Evolutionary conservation across 2,888 invertebrate genomes (phyloP).

Genomic region (Tachina grossa): DNA sequence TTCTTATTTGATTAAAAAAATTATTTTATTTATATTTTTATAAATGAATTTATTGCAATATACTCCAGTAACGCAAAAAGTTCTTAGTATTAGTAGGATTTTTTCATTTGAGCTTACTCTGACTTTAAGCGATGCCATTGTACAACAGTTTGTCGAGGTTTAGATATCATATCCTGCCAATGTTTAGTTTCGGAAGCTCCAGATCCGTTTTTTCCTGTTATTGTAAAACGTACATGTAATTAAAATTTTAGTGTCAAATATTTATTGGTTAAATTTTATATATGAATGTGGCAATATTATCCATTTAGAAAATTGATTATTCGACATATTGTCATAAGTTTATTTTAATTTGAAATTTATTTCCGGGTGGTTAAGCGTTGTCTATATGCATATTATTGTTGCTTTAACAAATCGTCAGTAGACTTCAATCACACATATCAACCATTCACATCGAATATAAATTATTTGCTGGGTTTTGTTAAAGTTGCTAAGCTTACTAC

Average conservation of each 20-base stretch:
- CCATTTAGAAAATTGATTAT: too few relatives aligned
- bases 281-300: background rate
- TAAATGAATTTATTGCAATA: conserved; percentile 52
- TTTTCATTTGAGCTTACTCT: conserved; percentile 85
- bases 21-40: background rate
- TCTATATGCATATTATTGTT: too few relatives aligned
- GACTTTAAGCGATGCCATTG: conserved; percentile 99
- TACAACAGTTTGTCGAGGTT: conserved; percentile 96
- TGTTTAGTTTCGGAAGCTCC: conserved; percentile 98
- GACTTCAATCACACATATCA: too few relatives aligned
- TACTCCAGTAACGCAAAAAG: conserved; percentile 47
- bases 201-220: conserved; percentile 93
- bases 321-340: too few relatives aligned
- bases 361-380: too few relatives aligned
- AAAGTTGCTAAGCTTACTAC: too few relatives aligned
- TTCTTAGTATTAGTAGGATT: conserved; percentile 15
- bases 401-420: too few relatives aligned
- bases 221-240: background rate
- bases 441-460: too few relatives aligned
- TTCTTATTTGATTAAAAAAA: background rate
- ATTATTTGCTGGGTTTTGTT: too few relatives aligned
- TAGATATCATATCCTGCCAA: conserved; percentile 99
- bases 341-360: too few relatives aligned
- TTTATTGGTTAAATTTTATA: background rate
- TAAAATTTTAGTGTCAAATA: background rate